Evolutionary conservation across 53 echinoderm and acorn worm species (phyloP), one percentile per base, ranked within the genome.

Genomic region (Antedon mediterranea): DNA sequence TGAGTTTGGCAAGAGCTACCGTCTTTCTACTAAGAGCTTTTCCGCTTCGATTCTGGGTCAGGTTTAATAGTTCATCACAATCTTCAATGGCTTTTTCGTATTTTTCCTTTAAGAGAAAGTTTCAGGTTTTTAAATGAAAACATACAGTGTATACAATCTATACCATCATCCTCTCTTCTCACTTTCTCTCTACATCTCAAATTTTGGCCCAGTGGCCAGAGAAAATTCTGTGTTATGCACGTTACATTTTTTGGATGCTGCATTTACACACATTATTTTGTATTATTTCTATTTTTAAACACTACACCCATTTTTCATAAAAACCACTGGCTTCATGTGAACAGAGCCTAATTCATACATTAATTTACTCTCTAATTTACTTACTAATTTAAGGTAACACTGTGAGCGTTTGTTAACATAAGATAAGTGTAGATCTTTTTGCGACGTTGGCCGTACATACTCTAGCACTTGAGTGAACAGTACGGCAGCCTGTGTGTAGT

Each of bases 351-450:
- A 77, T 3, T 20, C 9, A 27, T 73, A 32, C 31, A 31, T 26
- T 2, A 23, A n/a, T n/a, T n/a, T n/a, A n/a, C n/a, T n/a, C n/a
- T n/a, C n/a, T 0, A 15, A 32, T 26, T 3, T 31, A 85, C 87
- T 91, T 79, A 94, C 94, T 82, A 94, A 81, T 85, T 91, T 94
- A 42, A 94, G 87, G 76, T 88, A 87, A 82, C 94, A 94, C n/a
- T 87, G 83, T 74, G 89, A 87, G 76, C 94, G 84, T 85, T 90
- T 91, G 79, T 89, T 91, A 13, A 94, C 83, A 80, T 86, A 91
- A 41, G 94, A 94, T 44, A 91, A 83, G 34, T 94, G 91, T 20
- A 89, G 87, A 71, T 94, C 94, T 77, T 85, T 83, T 83, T 86
- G 89, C 14, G 82, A 70, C 4, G 81, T 71, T 27, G 79, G 74